phyloP scores from a whole-genome alignment of 1,140 invertebrate genomes.

The Hylyphantes graminicola region DNA sequence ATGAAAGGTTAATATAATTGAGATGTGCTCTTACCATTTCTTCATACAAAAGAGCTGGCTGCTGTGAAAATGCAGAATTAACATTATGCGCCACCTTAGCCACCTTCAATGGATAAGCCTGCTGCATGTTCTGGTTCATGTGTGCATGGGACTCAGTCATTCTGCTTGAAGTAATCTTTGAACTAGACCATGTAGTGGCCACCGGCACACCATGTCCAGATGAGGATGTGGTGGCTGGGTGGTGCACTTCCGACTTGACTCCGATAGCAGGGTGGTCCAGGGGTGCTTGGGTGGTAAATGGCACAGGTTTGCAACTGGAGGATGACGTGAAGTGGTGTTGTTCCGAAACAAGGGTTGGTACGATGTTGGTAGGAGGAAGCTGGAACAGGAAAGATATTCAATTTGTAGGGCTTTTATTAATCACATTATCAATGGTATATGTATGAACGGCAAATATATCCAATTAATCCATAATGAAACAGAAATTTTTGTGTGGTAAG shows the following conservation, averaged over 20 bases:
- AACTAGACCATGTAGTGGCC: constrained; percentile 30
- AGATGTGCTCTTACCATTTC: constrained; percentile 11
- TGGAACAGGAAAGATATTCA: not conserved
- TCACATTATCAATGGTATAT: too few species aligned
- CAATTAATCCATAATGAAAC: too few species aligned
- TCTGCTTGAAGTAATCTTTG: constrained; percentile 35
- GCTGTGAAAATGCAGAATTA: constrained; percentile 32
- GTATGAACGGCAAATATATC: too few species aligned
- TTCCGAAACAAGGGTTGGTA: constrained; percentile 15
- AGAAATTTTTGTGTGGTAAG: too few species aligned
- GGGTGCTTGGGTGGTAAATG: not conserved
- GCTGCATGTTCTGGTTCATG: constrained; percentile 38
- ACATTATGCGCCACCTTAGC: constrained; percentile 23
- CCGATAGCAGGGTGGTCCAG: constrained; percentile 35
- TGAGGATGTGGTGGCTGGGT: not conserved
- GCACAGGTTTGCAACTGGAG: constrained; percentile 31
- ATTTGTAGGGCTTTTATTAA: too few species aligned
- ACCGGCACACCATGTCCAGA: not conserved
- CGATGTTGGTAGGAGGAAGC: constrained; percentile 37
- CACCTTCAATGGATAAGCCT: constrained; percentile 16
- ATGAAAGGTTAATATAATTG: not conserved
- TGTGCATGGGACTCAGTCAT: constrained; percentile 34
- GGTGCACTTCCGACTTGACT: constrained; percentile 8
- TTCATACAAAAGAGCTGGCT: constrained; percentile 39
- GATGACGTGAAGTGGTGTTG: not conserved